Base-by-base conservation (phyloP, 2,888 invertebrate species). In the Eumacrocentrus americanus region DNA sequence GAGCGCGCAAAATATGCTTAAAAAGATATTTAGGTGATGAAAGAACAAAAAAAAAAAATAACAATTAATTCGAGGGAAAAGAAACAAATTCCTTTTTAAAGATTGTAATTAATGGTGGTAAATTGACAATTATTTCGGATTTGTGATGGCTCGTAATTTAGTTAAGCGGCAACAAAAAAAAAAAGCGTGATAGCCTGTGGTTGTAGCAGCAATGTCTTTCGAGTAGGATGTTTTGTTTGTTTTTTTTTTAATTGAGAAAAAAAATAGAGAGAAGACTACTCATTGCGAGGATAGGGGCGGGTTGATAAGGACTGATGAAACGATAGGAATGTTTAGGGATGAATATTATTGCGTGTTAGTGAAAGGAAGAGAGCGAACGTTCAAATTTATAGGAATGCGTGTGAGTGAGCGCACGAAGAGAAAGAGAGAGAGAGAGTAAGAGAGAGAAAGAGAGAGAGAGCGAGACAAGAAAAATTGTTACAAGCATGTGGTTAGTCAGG, bases 91-190 rank as follows among this genome's bases (percentile, higher is more conserved):
- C 48, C 37, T 59, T 55, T 20, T 60, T 62, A 53, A 63, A 46
- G 61, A 64, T 55, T 58, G 57, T 53, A 65, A 67, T 57, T 46
- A 63, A 60, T 50, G 42, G 48, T 54, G 44, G 62, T 59, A 62
- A n/a, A n/a, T 65, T 67, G 57, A 63, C 62, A 67, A 61, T 58
- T 64, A 61, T 60, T 60, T 65, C 54, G 58, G 56, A 47, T 44
- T 50, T 48, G 54, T 60, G 54, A 60, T 60, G 60, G 54, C 40
- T 50, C 65, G 57, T 61, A 61, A 53, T 57, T 61, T 57, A 56
- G 44, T 59, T 58, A 57, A n/a, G n/a, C n/a, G n/a, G n/a, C n/a
- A 59, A 29, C 46, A 23, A 34, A 42, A 25, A 54, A 34, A 58
- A 29, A 47, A 40, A 62, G 42, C 23, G 48, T 40, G 46, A 55